These are phyloP conservation scores for Thereva nobilitata DNA, from an alignment of 2,888 invertebrate genomes.

Conservation along the genomic window DNA sequence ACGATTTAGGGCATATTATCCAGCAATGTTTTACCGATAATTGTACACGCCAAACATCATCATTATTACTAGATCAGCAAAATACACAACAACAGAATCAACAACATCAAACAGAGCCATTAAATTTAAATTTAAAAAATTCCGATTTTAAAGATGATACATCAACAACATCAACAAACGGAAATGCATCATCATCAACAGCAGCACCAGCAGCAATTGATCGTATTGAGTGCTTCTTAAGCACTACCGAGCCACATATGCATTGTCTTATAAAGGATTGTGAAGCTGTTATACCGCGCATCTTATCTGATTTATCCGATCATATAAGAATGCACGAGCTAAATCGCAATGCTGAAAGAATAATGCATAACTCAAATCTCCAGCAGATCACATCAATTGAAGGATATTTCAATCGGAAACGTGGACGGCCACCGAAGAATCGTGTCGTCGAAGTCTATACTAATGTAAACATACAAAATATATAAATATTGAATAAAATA, in stretches of 20 bases:
- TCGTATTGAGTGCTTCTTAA: conserved; percentile 29
- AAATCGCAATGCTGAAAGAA: conserved; percentile 39
- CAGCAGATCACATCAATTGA: conserved; percentile 72
- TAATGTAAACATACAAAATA: conserved; percentile 67
- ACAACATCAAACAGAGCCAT: conserved; percentile 39
- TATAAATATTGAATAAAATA: not conserved
- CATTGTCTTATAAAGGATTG: conserved; percentile 46
- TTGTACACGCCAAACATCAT: conserved; percentile 38
- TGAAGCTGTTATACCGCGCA: conserved; percentile 45
- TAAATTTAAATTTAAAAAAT: conserved; percentile 41
- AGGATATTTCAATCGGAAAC: conserved; percentile 88
- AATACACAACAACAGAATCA: conserved; percentile 20
- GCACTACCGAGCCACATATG: conserved; percentile 43
- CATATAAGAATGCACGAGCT: conserved; percentile 46
- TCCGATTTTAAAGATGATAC: not conserved
- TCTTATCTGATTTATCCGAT: conserved; percentile 44
- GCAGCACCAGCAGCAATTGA: not conserved
- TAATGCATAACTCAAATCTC: conserved; percentile 44
- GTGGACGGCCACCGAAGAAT: conserved; percentile 97
- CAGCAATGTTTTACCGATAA: conserved; percentile 44
- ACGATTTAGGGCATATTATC: conserved; percentile 43
- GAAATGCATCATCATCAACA: not conserved
- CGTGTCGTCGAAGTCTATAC: conserved; percentile 90
- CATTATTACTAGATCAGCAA: conserved; percentile 10
- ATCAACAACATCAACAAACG: not conserved